Conservation (phyloP, 2,113 vertebrate genomes). For the Myrmecobius fasciatus region DNA sequence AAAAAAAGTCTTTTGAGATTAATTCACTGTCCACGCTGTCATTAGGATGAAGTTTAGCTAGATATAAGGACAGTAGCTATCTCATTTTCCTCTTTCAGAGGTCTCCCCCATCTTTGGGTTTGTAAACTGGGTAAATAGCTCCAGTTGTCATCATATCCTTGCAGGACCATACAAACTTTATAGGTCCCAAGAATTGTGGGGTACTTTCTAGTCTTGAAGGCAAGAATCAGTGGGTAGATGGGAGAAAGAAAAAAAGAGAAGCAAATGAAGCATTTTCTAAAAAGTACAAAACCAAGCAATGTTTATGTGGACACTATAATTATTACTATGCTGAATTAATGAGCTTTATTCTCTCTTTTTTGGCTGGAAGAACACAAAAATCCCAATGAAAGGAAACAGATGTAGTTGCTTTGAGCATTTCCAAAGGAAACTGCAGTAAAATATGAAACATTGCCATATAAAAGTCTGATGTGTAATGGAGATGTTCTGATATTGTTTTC, state of each 20-base stretch:
- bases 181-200: not conserved
- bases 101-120: not conserved
- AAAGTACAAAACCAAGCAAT: slow-evolving; percentile 67
- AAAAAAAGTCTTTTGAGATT: not conserved
- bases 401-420: slow-evolving; percentile 83
- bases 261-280: slow-evolving; percentile 16
- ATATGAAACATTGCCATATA: slow-evolving; percentile 71
- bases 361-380: slow-evolving; percentile 82
- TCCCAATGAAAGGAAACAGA: slow-evolving; percentile 87
- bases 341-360: slow-evolving; percentile 80
- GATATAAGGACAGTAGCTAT: accelerated
- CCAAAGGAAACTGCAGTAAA: slow-evolving; percentile 84
- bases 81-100: too few relatives aligned
- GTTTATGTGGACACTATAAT: slow-evolving; percentile 81
- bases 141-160: not conserved
- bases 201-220: not conserved
- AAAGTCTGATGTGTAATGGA: slow-evolving; percentile 77
- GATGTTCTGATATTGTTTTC: slow-evolving; percentile 79
- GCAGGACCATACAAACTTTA: not conserved
- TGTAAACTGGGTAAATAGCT: not conserved
- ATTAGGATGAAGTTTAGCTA: not conserved
- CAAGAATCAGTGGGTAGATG: not conserved
- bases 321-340: slow-evolving; percentile 80
- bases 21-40: not conserved
- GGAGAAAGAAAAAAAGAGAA: not conserved